These are phyloP conservation scores for Nephrotoma guestfalica DNA, from an alignment of 2,888 invertebrate species.

Conservation along the genomic window DNA sequence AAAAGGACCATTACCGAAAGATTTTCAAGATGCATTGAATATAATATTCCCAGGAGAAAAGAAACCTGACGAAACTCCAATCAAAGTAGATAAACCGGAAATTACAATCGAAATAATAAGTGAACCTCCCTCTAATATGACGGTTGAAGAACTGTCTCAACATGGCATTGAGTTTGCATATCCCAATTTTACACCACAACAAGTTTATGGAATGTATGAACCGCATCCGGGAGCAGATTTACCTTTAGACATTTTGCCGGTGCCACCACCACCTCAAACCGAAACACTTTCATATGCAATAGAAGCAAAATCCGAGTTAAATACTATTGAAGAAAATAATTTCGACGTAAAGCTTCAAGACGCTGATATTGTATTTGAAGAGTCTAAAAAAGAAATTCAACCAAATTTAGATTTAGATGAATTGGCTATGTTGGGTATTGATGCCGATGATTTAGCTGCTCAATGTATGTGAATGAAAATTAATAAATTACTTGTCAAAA, in stretches of 20 bases:
- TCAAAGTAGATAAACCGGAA: slow-evolving; percentile 14
- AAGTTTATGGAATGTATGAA: neutral
- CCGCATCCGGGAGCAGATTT: neutral
- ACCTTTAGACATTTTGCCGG: neutral
- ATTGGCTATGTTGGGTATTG: slow-evolving; percentile 72
- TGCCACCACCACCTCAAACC: slow-evolving; percentile 26
- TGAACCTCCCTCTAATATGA: neutral
- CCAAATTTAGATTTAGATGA: slow-evolving; percentile 47
- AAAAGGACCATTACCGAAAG: slow-evolving; percentile 38
- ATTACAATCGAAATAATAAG: neutral
- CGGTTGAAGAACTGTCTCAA: neutral
- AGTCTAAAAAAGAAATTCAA: slow-evolving; percentile 15
- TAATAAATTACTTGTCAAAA: neutral
- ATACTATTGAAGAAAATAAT: slow-evolving; percentile 20
- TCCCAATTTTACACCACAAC: neutral
- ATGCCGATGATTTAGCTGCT: slow-evolving; percentile 51
- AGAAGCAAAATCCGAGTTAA: slow-evolving; percentile 10
- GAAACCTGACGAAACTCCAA: slow-evolving; percentile 18
- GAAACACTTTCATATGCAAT: neutral
- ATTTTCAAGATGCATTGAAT: slow-evolving; percentile 43
- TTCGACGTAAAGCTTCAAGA: slow-evolving; percentile 15
- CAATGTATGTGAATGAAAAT: slow-evolving; percentile 24
- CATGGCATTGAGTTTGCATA: neutral
- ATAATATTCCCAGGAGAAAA: slow-evolving; percentile 43
- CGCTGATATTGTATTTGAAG: slow-evolving; percentile 17